Percentiles rank a stretch among this genome's conserved stretches.
These are phyloP conservation scores for Neelides sp. DNA, from an alignment of 1,140 invertebrate species.

Conservation along the genomic window DNA sequence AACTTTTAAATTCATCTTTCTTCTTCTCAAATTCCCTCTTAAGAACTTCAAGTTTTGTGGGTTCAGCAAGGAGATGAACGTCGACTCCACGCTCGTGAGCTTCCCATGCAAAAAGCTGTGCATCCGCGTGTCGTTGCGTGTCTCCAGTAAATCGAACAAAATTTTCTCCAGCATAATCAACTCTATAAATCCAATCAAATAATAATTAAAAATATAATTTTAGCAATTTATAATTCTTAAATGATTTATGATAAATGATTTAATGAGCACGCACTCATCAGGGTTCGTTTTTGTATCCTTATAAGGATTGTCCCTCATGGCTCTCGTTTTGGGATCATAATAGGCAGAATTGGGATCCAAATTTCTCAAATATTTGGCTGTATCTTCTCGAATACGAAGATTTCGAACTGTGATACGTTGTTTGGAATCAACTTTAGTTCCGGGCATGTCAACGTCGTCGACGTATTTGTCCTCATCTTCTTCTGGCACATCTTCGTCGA, in stretches of 20 bases:
- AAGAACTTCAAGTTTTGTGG: slow-evolving; percentile 87
- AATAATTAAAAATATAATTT: not conserved
- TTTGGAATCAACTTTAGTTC: slow-evolving; percentile 96
- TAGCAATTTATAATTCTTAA: slow-evolving; percentile 3
- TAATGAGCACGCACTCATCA: slow-evolving; percentile 47
- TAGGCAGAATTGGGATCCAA: slow-evolving; percentile 94
- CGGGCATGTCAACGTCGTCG: slow-evolving; percentile 95
- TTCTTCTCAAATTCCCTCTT: slow-evolving; percentile 81
- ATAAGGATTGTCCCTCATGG: slow-evolving; percentile 97
- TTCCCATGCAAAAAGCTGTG: slow-evolving; percentile 97
- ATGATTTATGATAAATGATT: not conserved
- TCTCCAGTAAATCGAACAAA: slow-evolving; percentile 88
- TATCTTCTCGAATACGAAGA: slow-evolving; percentile 94
- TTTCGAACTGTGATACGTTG: slow-evolving; percentile 97
- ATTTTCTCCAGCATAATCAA: slow-evolving; percentile 90
- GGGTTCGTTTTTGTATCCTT: slow-evolving; percentile 44
- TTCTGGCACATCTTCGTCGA: slow-evolving; percentile 50
- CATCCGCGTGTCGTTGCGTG: slow-evolving; percentile 73
- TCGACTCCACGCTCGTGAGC: slow-evolving; percentile 86
- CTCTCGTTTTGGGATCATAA: slow-evolving; percentile 96
- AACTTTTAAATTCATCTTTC: slow-evolving; percentile 69
- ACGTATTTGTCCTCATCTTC: slow-evolving; percentile 93
- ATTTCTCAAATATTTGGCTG: slow-evolving; percentile 95
- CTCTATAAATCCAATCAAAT: slow-evolving; percentile 5
- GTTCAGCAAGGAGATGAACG: slow-evolving; percentile 91